Conservation (phyloP, 2,888 invertebrate species). For the Drosophila setosimentum region DNA sequence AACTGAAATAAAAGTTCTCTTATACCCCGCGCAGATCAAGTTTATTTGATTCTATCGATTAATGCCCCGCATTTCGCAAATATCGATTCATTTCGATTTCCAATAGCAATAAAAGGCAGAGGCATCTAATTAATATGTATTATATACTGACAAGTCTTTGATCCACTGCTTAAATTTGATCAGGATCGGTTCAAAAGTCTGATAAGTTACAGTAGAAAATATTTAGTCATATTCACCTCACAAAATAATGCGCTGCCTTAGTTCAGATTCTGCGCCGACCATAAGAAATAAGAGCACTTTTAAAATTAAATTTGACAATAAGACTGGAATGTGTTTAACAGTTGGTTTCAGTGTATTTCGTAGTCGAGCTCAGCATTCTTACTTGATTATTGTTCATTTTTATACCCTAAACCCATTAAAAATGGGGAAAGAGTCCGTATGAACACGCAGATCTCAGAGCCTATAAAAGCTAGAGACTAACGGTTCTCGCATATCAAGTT, state of each 20-base stretch:
- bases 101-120: background rate
- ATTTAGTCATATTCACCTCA: background rate
- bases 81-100: background rate
- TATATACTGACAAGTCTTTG: background rate
- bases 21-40: background rate
- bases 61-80: background rate
- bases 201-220: background rate
- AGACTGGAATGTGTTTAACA: too few species aligned
- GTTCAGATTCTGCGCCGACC: too few species aligned
- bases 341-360: background rate
- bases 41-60: background rate
- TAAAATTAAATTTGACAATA: background rate
- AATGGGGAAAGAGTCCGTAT: too few species aligned
- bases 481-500: too few species aligned
- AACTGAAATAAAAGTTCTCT: background rate
- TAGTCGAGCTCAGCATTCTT: background rate
- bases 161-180: background rate
- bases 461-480: too few species aligned
- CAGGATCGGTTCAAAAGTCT: background rate
- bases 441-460: too few species aligned
- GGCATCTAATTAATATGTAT: background rate
- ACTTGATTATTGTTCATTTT: background rate
- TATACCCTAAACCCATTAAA: too few species aligned
- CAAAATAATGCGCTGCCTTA: too few species aligned
- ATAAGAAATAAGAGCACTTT: background rate